Evolutionary conservation across 2,113 vertebrate species (phyloP).

Genomic region (Vombatus ursinus): DNA sequence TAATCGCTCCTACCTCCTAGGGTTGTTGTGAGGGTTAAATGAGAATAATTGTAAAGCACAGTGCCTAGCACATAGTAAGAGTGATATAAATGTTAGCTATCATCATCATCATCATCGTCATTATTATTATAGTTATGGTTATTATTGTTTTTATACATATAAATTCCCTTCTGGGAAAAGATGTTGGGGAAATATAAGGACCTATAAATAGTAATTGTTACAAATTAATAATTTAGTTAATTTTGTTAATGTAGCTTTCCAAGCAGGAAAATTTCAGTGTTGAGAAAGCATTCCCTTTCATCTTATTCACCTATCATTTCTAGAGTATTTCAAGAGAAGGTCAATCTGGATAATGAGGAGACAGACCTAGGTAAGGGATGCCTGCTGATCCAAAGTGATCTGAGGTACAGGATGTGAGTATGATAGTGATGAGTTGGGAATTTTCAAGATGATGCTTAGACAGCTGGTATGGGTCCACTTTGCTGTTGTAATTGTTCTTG

Average conservation of each 20-base stretch:
- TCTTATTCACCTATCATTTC: neutral
- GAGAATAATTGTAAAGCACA: neutral
- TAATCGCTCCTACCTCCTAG: neutral
- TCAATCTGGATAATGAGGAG: neutral
- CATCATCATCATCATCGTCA: neutral
- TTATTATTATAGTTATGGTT: neutral
- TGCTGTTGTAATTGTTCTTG: neutral
- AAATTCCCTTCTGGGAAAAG: neutral
- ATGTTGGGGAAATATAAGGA: neutral
- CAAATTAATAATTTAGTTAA: neutral
- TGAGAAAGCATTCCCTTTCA: neutral
- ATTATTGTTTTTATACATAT: neutral
- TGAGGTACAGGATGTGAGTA: neutral
- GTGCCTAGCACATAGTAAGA: neutral
- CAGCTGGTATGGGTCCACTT: neutral
- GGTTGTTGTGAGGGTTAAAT: neutral
- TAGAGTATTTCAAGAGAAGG: neutral
- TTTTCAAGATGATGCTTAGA: neutral
- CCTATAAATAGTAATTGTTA: neutral
- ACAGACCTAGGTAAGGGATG: neutral
- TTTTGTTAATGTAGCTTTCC: neutral
- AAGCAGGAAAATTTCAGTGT: neutral
- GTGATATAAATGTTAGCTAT: neutral
- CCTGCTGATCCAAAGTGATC: neutral
- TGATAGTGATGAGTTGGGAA: neutral